Evolutionary conservation across 1,140 invertebrate genomes (phyloP).

Genomic region (Drosophila littoralis): DNA sequence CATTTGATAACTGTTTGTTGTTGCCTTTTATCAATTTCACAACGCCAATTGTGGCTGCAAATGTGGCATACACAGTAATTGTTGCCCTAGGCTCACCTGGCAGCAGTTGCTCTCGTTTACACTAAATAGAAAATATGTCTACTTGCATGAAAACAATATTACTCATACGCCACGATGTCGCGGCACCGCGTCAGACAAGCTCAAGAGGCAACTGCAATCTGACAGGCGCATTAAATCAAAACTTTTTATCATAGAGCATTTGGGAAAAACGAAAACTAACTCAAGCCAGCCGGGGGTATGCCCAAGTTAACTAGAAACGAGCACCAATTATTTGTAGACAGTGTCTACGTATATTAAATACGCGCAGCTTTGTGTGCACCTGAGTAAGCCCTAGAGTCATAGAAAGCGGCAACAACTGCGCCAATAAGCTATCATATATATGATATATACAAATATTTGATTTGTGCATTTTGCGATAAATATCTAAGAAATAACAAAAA

Average conservation of each 20-base stretch:
- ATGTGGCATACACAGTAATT: constrained; percentile 32
- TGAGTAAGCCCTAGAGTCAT: too few relatives aligned
- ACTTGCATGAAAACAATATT: neutral
- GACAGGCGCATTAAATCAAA: too few relatives aligned
- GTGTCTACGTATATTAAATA: neutral
- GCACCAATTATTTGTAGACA: neutral
- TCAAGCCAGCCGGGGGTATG: neutral
- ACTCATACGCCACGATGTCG: constrained; percentile 45
- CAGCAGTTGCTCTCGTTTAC: constrained; percentile 19
- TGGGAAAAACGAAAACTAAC: neutral
- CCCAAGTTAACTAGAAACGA: neutral
- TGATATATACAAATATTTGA: too few relatives aligned
- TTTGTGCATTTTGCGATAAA: too few relatives aligned
- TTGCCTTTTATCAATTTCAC: constrained; percentile 64
- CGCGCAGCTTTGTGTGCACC: neutral
- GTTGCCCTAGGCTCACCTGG: constrained; percentile 57
- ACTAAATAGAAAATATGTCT: neutral
- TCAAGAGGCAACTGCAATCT: neutral
- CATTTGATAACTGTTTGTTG: neutral
- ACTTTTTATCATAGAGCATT: neutral
- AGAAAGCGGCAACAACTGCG: too few relatives aligned
- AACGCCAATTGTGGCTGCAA: constrained; percentile 25
- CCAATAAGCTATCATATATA: too few relatives aligned
- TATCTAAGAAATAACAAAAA: too few relatives aligned
- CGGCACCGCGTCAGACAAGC: constrained; percentile 18